Conservation (phyloP, 2,888 invertebrate species). For the Ectobius pallidus region DNA sequence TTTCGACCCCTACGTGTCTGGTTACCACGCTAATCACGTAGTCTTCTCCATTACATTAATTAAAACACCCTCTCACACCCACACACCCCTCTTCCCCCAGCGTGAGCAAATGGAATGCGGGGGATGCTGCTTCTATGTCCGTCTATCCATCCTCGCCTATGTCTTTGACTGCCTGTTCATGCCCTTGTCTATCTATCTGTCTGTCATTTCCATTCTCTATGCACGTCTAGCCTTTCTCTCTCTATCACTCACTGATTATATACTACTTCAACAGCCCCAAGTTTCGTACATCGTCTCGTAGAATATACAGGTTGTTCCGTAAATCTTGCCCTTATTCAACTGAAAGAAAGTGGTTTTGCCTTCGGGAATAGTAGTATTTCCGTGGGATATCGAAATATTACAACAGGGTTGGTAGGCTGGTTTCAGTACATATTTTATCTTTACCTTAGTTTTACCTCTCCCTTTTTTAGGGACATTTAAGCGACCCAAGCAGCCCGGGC, state of each 20-base stretch:
- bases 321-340: no score
- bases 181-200: background rate
- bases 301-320: no score
- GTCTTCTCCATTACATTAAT: constrained; percentile 39
- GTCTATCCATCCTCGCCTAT: constrained; percentile 11
- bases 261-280: background rate
- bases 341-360: no score
- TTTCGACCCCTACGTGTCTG: constrained; percentile 12
- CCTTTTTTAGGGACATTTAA: no score
- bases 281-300: no score
- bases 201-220: constrained; percentile 18
- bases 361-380: no score
- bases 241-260: background rate
- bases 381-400: no score
- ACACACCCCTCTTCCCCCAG: background rate
- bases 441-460: no score
- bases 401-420: no score
- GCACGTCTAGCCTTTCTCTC: constrained; percentile 9
- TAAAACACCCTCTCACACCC: constrained; percentile 27
- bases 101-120: constrained; percentile 27
- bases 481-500: no score
- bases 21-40: constrained; percentile 37
- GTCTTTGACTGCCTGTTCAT: constrained; percentile 14
- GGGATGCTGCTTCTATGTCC: background rate
- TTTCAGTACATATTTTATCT: no score